Evolutionary conservation across 2,888 invertebrate species (phyloP), one percentile per base, ranked within the genome.

Genomic region (Tenthredo notha): DNA sequence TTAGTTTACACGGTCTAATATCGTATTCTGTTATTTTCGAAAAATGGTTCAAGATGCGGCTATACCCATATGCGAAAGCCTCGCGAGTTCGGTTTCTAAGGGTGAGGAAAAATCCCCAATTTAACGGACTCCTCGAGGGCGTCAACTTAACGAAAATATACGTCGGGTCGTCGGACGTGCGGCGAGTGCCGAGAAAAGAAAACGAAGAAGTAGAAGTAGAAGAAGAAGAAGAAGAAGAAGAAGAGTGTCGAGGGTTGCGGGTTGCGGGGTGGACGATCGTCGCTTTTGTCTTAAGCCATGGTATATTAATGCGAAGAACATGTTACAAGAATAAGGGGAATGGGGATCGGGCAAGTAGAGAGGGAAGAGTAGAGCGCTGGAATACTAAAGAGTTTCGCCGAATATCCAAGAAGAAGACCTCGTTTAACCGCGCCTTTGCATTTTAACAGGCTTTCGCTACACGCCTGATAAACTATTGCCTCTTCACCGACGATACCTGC

Each of bases 291-390:
- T 92, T 92, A 93, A 93, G 92, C 92, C 91, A 75, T 89, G 92
- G 91, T 92, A 93, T 93, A 93, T 93, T 93, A 93, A 93, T 93
- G 93, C 90, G 92, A 92, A 90, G 93, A 92, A 92, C 93, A 93
- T 93, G 93, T 91, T 92, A 91, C 90, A 90, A 86, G 88, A 83
- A 61, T 18, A 18, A 33, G 83, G 50, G 67, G 61, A 87, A 87
- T 85, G 12, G 37, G 61, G 54, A 21, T 7, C 4, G 77, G 70
- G 75, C 65, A 83, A 75, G 85, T 72, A 61, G 29, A 61, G 82
- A 78, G 74, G 78, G 58, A 86, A 67, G 58, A 84, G 75, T 86
- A 85, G 89, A 89, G 86, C 88, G 77, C 78, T 88, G 89, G 93
- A 93, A 93, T 93, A 93, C 91, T 92, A 93, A 93, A 90, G 89